phyloP scores from a whole-genome alignment of 2,113 vertebrate genomes.

The Numenius arquata region DNA sequence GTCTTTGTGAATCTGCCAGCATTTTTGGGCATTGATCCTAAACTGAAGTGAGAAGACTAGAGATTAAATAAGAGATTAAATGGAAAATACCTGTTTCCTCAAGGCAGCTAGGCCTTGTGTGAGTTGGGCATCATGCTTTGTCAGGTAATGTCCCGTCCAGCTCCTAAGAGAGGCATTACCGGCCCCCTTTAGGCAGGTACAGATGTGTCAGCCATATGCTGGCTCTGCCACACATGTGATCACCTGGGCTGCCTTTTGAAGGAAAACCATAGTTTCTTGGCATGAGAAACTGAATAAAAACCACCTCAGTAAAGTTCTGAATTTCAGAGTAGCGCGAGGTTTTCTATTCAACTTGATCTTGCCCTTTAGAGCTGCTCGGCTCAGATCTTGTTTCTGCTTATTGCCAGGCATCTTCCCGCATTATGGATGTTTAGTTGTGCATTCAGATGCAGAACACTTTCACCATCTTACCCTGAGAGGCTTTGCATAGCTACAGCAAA shows the following conservation, averaged over 20 bases:
- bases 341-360: not conserved
- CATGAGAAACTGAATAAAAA: not conserved
- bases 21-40: not conserved
- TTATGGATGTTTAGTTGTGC: not conserved
- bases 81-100: not conserved
- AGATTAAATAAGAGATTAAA: not conserved
- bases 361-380: not conserved
- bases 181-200: not conserved
- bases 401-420: not conserved
- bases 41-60: not conserved
- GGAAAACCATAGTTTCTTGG: accelerated
- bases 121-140: not conserved
- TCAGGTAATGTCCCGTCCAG: not conserved
- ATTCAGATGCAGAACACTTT: not conserved
- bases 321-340: not conserved
- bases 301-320: not conserved
- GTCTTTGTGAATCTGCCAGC: not conserved
- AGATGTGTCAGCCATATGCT: not conserved
- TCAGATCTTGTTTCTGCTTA: not conserved
- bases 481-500: not conserved
- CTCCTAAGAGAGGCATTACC: not conserved
- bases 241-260: not conserved
- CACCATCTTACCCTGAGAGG: not conserved
- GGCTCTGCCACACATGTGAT: not conserved
- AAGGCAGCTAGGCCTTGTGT: not conserved